Evolutionary conservation across 2,888 invertebrate species (phyloP).

Genomic region (Lasioglossum villosulum): DNA sequence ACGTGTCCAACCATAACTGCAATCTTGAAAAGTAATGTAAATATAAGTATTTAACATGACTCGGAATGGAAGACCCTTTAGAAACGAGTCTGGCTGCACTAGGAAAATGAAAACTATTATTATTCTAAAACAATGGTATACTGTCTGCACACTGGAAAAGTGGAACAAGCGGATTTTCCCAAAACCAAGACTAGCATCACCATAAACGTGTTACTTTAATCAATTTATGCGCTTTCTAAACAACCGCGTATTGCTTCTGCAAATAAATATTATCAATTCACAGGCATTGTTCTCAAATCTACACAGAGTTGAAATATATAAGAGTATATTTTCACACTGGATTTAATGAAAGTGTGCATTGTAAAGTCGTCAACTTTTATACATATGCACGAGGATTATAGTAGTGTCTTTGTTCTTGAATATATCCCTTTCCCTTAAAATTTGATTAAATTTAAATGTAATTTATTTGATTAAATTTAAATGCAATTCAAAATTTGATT

Average conservation of each 20-base stretch:
- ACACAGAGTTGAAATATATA: background rate
- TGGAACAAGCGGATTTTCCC: background rate
- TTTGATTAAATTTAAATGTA: no score
- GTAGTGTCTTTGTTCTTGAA: no score
- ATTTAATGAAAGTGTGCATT: background rate
- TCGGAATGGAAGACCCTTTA: no score
- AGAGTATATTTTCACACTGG: background rate
- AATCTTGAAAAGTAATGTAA: no score
- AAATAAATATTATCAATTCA: background rate
- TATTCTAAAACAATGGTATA: background rate
- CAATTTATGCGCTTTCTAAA: background rate
- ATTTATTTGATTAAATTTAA: no score
- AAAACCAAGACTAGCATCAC: background rate
- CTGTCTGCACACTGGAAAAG: background rate
- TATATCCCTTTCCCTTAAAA: no score
- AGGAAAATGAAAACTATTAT: background rate
- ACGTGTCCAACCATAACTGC: no score
- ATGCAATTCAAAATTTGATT: no score
- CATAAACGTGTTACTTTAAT: background rate
- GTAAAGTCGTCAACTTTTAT: background rate
- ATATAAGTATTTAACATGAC: no score
- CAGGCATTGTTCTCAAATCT: background rate
- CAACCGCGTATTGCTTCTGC: background rate
- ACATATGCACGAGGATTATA: no score
- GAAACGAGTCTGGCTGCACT: no score